Evolutionary conservation across 2,113 vertebrate species (phyloP).

Genomic region (Taurulus bubalis): DNA sequence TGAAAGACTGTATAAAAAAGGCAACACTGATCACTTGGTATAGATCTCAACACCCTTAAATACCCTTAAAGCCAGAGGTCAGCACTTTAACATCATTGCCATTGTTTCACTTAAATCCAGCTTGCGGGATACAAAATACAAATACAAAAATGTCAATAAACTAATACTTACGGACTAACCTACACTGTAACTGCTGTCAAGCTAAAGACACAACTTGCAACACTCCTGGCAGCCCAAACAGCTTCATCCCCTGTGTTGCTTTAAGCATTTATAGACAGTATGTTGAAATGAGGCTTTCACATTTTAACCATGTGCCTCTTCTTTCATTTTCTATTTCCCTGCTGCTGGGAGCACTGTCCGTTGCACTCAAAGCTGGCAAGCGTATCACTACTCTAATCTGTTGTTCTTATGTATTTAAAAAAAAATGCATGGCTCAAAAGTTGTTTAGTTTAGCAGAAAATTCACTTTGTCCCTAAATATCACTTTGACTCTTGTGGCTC

Average conservation of each 20-base stretch:
- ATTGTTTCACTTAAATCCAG: neutral
- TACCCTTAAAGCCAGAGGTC: neutral
- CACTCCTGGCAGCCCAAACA: slow-evolving; percentile 16
- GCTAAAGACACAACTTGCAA: neutral
- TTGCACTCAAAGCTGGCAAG: slow-evolving; percentile 40
- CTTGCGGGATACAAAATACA: neutral
- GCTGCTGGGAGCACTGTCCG: slow-evolving; percentile 45
- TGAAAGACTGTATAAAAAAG: neutral
- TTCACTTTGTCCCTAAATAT: slow-evolving; percentile 47
- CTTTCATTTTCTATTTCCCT: neutral
- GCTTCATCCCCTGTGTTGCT: slow-evolving; percentile 15
- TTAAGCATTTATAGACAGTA: slow-evolving; percentile 36
- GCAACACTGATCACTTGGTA: neutral
- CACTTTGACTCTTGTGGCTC: slow-evolving; percentile 42
- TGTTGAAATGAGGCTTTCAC: slow-evolving; percentile 42
- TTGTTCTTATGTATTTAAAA: slow-evolving; percentile 41
- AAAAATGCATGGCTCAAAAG: slow-evolving; percentile 39
- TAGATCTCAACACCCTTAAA: neutral
- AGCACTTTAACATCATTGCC: neutral
- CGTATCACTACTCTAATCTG: slow-evolving; percentile 44
- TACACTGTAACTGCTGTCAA: neutral
- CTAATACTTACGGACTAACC: neutral
- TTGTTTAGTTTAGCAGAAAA: slow-evolving; percentile 61
- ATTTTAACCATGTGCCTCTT: slow-evolving; percentile 37
- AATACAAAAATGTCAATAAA: neutral